Conservation (phyloP, 2,113 vertebrate species). For the Hepsetus odoe region DNA sequence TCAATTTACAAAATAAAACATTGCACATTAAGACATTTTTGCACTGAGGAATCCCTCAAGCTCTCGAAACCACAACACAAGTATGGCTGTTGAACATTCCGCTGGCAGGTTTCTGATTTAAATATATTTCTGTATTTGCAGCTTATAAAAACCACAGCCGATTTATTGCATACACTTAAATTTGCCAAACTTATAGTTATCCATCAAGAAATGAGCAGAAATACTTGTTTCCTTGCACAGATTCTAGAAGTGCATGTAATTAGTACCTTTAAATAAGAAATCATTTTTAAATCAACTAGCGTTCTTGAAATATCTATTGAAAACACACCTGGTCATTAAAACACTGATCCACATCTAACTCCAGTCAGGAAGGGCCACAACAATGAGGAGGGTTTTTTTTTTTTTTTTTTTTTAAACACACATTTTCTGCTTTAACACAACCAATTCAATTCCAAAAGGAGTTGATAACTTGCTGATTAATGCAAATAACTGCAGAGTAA, state of each 20-base stretch:
- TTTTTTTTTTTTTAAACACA: neutral
- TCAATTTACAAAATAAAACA: slow-evolving; percentile 51
- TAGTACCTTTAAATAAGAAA: neutral
- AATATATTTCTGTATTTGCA: slow-evolving; percentile 18
- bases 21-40: slow-evolving; percentile 41
- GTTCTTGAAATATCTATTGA: neutral
- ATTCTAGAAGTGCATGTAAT: neutral
- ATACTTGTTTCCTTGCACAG: neutral
- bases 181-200: neutral
- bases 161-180: neutral
- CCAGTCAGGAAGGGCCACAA: neutral
- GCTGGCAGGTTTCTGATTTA: neutral
- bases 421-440: neutral
- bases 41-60: slow-evolving; percentile 1
- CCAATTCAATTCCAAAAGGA: neutral
- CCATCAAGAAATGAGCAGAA: neutral
- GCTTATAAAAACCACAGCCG: neutral
- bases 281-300: neutral
- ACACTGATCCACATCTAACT: neutral
- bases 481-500: neutral
- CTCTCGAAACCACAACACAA: slow-evolving; percentile 18
- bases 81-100: neutral
- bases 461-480: neutral
- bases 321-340: neutral
- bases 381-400: neutral